A percentile compares a stretch with the other conserved stretches of the same genome.
These are phyloP conservation scores for Morpho deidamia DNA, from an alignment of 2,888 invertebrate genomes.

Conservation along the genomic window DNA sequence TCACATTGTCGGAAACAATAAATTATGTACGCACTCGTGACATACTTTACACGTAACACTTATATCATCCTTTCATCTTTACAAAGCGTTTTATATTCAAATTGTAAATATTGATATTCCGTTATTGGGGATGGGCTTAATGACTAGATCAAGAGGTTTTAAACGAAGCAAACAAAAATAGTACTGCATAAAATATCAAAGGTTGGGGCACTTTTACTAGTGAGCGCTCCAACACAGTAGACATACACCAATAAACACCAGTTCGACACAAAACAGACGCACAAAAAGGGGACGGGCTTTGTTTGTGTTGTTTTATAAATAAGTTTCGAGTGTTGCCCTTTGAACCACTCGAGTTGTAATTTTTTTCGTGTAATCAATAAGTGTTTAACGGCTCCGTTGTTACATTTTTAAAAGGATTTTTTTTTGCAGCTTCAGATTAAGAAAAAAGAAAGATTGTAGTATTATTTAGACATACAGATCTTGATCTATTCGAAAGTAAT, in stretches of 20 bases:
- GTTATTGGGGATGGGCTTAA: slow-evolving; percentile 10
- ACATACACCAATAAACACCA: slow-evolving; percentile 65
- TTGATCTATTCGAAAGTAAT: too few species aligned
- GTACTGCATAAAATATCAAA: slow-evolving; percentile 47
- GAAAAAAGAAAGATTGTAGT: too few species aligned
- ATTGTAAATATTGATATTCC: slow-evolving; percentile 1
- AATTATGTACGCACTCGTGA: too few species aligned
- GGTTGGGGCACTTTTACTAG: slow-evolving; percentile 32
- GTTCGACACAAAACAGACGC: slow-evolving; percentile 68
- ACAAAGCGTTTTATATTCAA: too few species aligned
- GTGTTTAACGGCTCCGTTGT: too few species aligned
- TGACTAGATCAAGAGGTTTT: slow-evolving; percentile 26
- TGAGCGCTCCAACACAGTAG: slow-evolving; percentile 42
- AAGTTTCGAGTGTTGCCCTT: slow-evolving; percentile 51
- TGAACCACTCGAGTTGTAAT: slow-evolving; percentile 31
- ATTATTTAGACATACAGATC: too few species aligned
- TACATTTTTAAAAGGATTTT: too few species aligned
- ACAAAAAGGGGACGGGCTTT: slow-evolving; percentile 49
- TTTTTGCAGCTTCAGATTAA: too few species aligned
- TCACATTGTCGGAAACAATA: too few species aligned
- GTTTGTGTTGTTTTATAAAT: slow-evolving; percentile 60
- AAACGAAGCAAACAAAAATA: slow-evolving; percentile 29
- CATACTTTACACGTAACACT: too few species aligned
- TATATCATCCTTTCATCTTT: too few species aligned
- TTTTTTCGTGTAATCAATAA: slow-evolving; percentile 9